Conservation (phyloP, 2,797 vertebrate genomes). For the Mormyrops attenuatus region DNA sequence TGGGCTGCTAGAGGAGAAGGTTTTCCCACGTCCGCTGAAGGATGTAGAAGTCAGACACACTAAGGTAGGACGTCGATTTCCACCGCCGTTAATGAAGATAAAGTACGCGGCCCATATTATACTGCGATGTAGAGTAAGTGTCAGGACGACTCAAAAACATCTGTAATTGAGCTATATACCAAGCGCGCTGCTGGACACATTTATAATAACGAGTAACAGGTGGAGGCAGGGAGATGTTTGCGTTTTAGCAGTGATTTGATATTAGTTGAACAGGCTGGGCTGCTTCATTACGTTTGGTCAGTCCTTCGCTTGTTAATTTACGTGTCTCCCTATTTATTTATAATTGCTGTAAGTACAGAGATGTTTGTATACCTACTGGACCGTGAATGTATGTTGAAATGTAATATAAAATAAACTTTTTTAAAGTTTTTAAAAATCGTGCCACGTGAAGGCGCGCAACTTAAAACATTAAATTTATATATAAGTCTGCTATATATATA, state of each 20-base stretch:
- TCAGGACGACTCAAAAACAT: background rate
- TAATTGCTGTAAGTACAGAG: background rate
- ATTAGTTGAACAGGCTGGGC: background rate
- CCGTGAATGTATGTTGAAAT: background rate
- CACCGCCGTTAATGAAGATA: background rate
- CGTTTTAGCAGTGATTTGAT: background rate
- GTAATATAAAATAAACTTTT: background rate
- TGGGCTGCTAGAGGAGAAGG: conserved; percentile 57
- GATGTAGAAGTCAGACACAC: conserved; percentile 70
- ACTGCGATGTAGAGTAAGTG: background rate
- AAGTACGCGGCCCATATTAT: background rate
- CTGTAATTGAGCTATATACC: background rate
- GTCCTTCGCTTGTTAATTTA: background rate
- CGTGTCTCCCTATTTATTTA: background rate
- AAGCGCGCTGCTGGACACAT: background rate
- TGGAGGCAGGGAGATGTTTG: background rate
- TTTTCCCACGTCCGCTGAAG: conserved; percentile 66
- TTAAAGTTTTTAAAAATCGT: background rate
- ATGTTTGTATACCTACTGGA: background rate
- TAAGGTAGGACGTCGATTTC: conserved; percentile 64
- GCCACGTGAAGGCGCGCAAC: background rate
- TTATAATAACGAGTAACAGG: background rate
- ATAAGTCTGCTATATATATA: background rate
- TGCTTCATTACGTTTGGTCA: background rate
- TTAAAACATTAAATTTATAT: background rate